Base-by-base conservation (phyloP, 2,888 invertebrate species). In the Rhaphigaster nebulosa region DNA sequence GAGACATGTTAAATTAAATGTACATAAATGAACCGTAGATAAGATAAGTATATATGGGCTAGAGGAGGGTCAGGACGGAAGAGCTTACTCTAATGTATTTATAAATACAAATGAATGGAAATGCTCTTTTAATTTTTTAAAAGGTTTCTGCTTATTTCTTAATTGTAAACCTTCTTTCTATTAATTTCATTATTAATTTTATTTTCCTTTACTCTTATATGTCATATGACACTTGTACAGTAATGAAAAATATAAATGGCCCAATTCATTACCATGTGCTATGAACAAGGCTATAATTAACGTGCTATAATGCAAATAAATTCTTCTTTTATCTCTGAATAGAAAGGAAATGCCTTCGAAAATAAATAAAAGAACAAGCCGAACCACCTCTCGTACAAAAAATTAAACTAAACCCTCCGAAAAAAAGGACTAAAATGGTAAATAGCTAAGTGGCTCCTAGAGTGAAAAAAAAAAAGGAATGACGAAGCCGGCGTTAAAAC, bases 371-470 rank as follows among this genome's bases (percentile, higher is more conserved):
- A 84, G 45, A 84, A 45, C 84, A 84, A 26, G 41, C 84, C n/a
- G 84, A 45, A 84, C 84, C 45, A 84, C 45, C 84, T 84, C 84
- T 84, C 41, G 45, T 84, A 84, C 84, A 84, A 84, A 84, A 84
- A 84, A 45, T 84, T 84, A 84, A 84, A 45, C 84, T 45, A 45
- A 84, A 84, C 84, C 45, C 45, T n/a, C 45, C 26, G 41, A 84
- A 84, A 84, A 84, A 84, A 84, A 84, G 45, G 45, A 84, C 84
- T 84, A 84, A 84, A 84, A 84, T 84, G 84, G 84, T 84, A 84
- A 84, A 84, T 84, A 84, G 84, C 84, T 84, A 84, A 84, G 84
- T 84, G 84, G 84, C 84, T 45, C 84, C 84, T 84, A 84, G 84
- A 84, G 45, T 84, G 45, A 41, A 45, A 41, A 45, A 84, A 45